These are phyloP conservation scores for Marcusenius ussheri DNA, from an alignment of 2,113 vertebrate genomes.

Conservation along the genomic window DNA sequence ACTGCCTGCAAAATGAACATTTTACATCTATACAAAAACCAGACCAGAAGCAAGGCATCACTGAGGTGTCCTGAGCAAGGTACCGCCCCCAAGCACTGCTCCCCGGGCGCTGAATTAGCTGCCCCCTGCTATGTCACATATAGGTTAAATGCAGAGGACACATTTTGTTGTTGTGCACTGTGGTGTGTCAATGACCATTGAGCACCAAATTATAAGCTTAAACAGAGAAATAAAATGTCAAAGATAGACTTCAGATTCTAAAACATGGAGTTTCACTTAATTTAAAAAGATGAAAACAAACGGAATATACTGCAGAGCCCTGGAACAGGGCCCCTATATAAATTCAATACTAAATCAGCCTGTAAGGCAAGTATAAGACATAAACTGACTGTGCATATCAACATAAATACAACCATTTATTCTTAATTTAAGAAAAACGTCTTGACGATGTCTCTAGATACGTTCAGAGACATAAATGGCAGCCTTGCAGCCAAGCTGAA, in stretches of 20 bases:
- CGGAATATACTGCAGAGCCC: not conserved
- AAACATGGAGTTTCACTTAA: not conserved
- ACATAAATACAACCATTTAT: not conserved
- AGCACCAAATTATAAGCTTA: not conserved
- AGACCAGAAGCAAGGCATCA: not conserved
- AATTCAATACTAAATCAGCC: not conserved
- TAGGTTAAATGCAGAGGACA: no score
- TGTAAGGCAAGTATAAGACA: not conserved
- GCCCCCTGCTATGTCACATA: no score
- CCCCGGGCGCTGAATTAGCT: no score
- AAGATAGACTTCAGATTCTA: not conserved
- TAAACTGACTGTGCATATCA: not conserved
- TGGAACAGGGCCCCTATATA: not conserved
- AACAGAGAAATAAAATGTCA: not conserved
- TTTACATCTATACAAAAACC: not conserved
- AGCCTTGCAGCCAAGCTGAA: constrained; percentile 83
- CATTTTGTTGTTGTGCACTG: no score
- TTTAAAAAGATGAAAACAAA: not conserved
- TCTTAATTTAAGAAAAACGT: constrained; percentile 27
- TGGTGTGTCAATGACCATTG: no score
- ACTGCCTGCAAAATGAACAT: not conserved
- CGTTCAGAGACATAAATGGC: constrained; percentile 86
- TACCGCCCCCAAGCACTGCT: no score
- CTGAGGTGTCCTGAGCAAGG: no score
- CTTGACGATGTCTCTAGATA: constrained; percentile 50